Base-by-base conservation (phyloP, 2,797 vertebrate species). In the Diceros bicornis region DNA sequence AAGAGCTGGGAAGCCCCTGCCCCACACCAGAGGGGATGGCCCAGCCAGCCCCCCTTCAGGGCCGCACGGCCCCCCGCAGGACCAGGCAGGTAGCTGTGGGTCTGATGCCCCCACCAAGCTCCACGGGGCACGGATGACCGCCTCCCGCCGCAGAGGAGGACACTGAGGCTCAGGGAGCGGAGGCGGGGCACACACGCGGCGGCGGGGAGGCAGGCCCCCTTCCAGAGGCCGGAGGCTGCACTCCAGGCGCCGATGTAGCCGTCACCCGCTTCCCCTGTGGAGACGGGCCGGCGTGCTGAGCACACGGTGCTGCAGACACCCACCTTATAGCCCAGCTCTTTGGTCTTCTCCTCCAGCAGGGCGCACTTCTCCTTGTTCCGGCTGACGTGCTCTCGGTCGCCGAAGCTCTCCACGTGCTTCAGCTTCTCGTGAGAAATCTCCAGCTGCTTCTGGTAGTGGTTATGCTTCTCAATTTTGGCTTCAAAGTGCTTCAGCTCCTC, bases 401-500 rank as follows among this genome's bases (percentile, higher is more conserved):
- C 99, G 0, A 99, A 97, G 68, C 98, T 98, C 96, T 99, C 99
- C 34, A 99, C 98, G 0, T 99, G 99, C 92, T 98, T 99, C 97
- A 99, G 99, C 96, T 99, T 99, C 98, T 99, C 99, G 44, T 99
- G 99, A 1, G 99, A 99, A 52, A 99, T 99, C 94, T 99, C 99
- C 97, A 99, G 98, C 98, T 99, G 99, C 98, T 99, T 99, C 99
- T 99, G 99, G 97, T 99, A 99, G 97, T 99, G 99, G 96, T 99
- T 99, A 97, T 99, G 99, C 98, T 99, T 99, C 97, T 99, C 99
- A 55, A 99, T 99, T 96, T 99, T 99, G 91, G 99, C 99, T 98
- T 99, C 99, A 7, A 99, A 99, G 98, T 99, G 99, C 95, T 96
- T 99, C 77, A 99, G 99, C 98, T 99, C 99, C 97, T 99, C 99